phyloP scores from a whole-genome alignment of 2,797 vertebrate genomes.

The Malacoraja senta region DNA sequence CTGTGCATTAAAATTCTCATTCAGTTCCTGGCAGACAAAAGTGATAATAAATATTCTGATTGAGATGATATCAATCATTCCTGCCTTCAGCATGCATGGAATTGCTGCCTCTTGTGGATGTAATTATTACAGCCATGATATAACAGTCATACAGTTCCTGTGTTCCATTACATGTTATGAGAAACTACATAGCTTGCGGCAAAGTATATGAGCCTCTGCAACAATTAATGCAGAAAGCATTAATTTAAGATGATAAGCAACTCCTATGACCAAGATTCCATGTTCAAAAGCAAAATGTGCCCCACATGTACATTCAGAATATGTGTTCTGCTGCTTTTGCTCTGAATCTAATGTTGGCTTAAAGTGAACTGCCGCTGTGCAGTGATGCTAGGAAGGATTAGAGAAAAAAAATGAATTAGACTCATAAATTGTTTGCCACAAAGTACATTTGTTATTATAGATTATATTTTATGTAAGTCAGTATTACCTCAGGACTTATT shows the following conservation, averaged over 20 bases:
- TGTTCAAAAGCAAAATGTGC: neutral
- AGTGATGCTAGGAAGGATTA: neutral
- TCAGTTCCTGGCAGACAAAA: slow-evolving; percentile 34
- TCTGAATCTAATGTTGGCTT: neutral
- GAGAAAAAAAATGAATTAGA: neutral
- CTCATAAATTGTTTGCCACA: neutral
- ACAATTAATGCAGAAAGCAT: neutral
- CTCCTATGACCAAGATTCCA: neutral
- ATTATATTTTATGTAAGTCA: neutral
- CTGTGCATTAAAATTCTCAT: slow-evolving; percentile 34
- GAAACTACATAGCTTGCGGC: neutral
- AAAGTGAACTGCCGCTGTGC: neutral
- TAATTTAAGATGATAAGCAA: neutral
- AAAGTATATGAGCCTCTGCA: neutral
- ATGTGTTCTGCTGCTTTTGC: neutral
- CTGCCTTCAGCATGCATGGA: neutral
- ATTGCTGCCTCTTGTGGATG: neutral
- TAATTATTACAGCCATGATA: slow-evolving; percentile 22
- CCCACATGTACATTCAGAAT: neutral
- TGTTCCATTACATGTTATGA: neutral
- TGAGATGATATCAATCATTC: slow-evolving; percentile 24
- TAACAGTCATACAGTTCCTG: neutral
- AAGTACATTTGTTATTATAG: neutral
- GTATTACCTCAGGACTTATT: neutral
- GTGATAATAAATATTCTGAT: slow-evolving; percentile 38